Evolutionary conservation across 30 jellyfish, hydroid and myxozoan species (phyloP).

Genomic region (Aurelia sp.): DNA sequence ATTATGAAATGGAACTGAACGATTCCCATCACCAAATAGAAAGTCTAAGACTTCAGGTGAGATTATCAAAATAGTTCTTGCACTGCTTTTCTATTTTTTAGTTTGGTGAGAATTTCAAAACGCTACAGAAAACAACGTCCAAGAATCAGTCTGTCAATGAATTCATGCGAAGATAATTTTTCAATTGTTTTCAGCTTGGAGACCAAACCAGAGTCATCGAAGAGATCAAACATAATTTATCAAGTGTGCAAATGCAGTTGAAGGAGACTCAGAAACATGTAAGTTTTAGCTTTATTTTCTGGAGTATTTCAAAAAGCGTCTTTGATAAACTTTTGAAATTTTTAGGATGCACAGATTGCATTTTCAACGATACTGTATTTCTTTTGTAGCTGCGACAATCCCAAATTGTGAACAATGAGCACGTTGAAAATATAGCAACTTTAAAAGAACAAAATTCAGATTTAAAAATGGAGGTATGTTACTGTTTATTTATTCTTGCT

Average conservation of each 20-base stretch:
- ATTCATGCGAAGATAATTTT: too few species aligned
- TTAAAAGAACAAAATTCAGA: slow-evolving; percentile 39
- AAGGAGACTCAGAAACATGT: slow-evolving; percentile 65
- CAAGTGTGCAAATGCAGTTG: slow-evolving; percentile 44
- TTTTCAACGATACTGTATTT: neutral
- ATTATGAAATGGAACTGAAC: slow-evolving; percentile 76
- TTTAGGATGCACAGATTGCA: too few species aligned
- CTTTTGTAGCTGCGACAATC: slow-evolving; percentile 45
- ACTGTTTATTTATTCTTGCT: neutral
- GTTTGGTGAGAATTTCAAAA: too few species aligned
- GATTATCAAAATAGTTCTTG: neutral
- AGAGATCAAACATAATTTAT: slow-evolving; percentile 28
- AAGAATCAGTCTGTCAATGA: too few species aligned
- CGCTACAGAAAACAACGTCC: too few species aligned
- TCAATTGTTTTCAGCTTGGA: slow-evolving; percentile 16
- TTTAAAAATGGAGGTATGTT: slow-evolving; percentile 48
- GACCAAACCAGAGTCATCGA: slow-evolving; percentile 53
- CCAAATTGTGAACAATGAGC: slow-evolving; percentile 34
- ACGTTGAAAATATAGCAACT: slow-evolving; percentile 26
- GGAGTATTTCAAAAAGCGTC: neutral
- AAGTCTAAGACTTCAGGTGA: slow-evolving; percentile 53
- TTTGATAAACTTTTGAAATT: too few species aligned
- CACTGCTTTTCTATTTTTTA: neutral
- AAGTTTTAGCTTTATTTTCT: neutral
- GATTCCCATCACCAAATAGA: slow-evolving; percentile 81